These are phyloP conservation scores for Ageneiosus marmoratus DNA, from an alignment of 2,113 vertebrate genomes.

Conservation along the genomic window DNA sequence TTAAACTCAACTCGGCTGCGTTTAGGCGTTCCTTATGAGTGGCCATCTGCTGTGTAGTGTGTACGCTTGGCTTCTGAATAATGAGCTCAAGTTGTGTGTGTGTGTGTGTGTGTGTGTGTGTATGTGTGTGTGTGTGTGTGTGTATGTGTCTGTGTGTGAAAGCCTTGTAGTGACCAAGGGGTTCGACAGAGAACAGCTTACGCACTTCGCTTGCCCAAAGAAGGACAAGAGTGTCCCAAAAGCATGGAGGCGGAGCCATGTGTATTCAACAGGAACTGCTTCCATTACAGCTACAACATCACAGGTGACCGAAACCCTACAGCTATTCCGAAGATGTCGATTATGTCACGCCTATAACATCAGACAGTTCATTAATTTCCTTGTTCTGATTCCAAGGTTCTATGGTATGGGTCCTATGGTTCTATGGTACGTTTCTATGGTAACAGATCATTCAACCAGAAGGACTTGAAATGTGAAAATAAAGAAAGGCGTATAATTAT, in stretches of 20 bases:
- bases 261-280: constrained; percentile 91
- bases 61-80: background rate
- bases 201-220: constrained; percentile 78
- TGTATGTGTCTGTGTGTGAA: constrained; percentile 57
- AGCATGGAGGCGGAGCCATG: constrained; percentile 81
- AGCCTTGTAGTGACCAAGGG: constrained; percentile 86
- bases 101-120: constrained; percentile 23
- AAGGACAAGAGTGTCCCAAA: constrained; percentile 82
- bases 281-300: constrained; percentile 95
- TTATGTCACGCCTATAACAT: background rate
- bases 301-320: constrained; percentile 77
- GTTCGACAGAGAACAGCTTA: constrained; percentile 79
- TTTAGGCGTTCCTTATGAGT: background rate
- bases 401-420: too few species aligned
- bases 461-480: background rate
- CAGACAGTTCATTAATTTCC: background rate
- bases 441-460: background rate
- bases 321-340: background rate
- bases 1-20: background rate
- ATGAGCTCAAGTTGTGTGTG: constrained; percentile 7
- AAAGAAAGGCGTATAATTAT: background rate
- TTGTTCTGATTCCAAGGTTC: background rate
- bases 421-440: background rate
- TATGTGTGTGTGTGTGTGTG: constrained; percentile 20
- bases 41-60: background rate